A percentile compares a stretch with the other conserved stretches of the same genome.
Evolutionary conservation across 2,888 invertebrate genomes (phyloP).

Genomic region (Polydrusus cervinus): DNA sequence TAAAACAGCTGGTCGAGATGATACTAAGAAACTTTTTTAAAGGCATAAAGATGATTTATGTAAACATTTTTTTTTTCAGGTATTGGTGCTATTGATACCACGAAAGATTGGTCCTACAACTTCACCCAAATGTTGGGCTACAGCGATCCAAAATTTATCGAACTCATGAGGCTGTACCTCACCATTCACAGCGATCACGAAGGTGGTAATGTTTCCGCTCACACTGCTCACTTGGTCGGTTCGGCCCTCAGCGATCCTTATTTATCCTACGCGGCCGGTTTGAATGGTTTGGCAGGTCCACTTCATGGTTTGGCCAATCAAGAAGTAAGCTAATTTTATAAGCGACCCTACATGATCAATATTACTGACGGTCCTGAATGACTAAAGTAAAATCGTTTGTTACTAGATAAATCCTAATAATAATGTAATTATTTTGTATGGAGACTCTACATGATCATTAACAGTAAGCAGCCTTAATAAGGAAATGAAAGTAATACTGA

Average conservation of each 20-base stretch:
- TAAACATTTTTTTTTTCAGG: constrained; percentile 62
- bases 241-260: constrained; percentile 96
- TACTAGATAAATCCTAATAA: too few relatives aligned
- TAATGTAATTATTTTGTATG: too few relatives aligned
- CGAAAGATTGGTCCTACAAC: constrained; percentile 95
- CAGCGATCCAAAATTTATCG: constrained; percentile 87
- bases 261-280: constrained; percentile 92
- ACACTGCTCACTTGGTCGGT: constrained; percentile 94
- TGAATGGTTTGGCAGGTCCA: constrained; percentile 96
- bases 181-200: constrained; percentile 98
- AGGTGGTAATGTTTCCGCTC: constrained; percentile 97
- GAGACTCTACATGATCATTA: too few relatives aligned
- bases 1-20: too few relatives aligned
- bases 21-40: too few relatives aligned
- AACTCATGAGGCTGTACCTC: constrained; percentile 93
- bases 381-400: too few relatives aligned
- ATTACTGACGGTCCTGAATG: too few relatives aligned
- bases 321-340: constrained; percentile 75
- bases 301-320: constrained; percentile 97
- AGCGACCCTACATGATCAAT: too few relatives aligned
- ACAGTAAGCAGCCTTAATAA: too few relatives aligned
- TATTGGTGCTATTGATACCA: constrained; percentile 90
- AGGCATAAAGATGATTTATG: too few relatives aligned
- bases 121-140: constrained; percentile 94
- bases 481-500: too few relatives aligned